phyloP scores from a whole-genome alignment of 2,113 vertebrate genomes.

The Chroicocephalus ridibundus region DNA sequence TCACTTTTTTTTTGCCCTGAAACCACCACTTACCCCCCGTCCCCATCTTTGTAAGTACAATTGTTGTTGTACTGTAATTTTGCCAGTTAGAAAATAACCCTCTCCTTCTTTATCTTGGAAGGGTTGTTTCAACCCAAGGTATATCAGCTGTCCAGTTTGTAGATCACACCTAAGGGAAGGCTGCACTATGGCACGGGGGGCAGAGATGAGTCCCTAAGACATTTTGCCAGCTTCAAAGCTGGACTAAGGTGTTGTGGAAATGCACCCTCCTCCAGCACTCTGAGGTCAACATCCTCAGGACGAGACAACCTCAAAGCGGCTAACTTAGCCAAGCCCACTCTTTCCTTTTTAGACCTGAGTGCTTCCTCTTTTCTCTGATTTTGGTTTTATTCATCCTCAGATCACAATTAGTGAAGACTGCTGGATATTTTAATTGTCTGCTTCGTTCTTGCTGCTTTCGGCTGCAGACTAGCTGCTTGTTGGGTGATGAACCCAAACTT shows the following conservation, averaged over 20 bases:
- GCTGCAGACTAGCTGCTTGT: not conserved
- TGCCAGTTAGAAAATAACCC: not conserved
- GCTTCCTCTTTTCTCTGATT: not conserved
- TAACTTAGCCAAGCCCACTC: not conserved
- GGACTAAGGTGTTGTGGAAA: not conserved
- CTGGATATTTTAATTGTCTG: not conserved
- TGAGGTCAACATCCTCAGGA: not conserved
- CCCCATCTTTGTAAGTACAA: not conserved
- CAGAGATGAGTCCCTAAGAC: not conserved
- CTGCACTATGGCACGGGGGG: not conserved
- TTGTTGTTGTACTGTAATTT: not conserved
- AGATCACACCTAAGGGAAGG: not conserved
- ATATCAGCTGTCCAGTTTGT: not conserved
- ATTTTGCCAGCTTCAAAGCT: not conserved
- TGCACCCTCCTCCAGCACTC: not conserved
- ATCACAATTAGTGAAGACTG: not conserved
- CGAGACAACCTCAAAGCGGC: not conserved
- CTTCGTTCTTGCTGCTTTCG: not conserved
- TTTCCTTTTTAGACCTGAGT: not conserved
- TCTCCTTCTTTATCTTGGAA: not conserved
- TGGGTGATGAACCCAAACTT: not conserved
- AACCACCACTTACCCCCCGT: accelerated
- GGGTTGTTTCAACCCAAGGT: not conserved
- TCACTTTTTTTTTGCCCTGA: not conserved
- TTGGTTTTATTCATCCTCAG: not conserved